Evolutionary conservation across 1,140 invertebrate species (phyloP).

Genomic region (Goniozus legneri): DNA sequence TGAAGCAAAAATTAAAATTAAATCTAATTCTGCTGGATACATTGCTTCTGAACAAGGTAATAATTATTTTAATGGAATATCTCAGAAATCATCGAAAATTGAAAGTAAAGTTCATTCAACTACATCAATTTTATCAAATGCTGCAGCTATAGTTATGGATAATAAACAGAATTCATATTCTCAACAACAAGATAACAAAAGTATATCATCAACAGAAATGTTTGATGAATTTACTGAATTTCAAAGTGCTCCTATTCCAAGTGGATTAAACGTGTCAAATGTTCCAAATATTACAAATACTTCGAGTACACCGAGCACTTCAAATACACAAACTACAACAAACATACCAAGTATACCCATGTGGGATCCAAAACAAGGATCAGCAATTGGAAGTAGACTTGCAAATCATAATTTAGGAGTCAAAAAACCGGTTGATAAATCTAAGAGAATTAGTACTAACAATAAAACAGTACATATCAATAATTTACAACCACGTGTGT

Average conservation of each 20-base stretch:
- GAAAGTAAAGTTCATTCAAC: too few relatives aligned
- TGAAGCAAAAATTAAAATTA: conserved; percentile 14
- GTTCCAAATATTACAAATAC: too few relatives aligned
- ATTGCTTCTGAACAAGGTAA: conserved; percentile 10
- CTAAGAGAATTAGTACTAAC: conserved; percentile 28
- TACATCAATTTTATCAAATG: too few relatives aligned
- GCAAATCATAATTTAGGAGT: conserved; percentile 56
- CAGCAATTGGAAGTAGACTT: conserved; percentile 52
- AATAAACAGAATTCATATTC: too few relatives aligned
- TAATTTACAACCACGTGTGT: conserved; percentile 8
- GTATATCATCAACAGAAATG: conserved; percentile 21
- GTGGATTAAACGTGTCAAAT: too few relatives aligned
- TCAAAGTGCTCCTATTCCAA: conserved; percentile 55
- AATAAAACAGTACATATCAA: conserved; percentile 19
- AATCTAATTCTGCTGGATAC: conserved; percentile 5
- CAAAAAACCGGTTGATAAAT: conserved; percentile 41
- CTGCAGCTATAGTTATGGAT: too few relatives aligned
- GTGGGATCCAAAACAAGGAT: conserved; percentile 46
- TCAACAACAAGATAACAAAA: conserved; percentile 15
- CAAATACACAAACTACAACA: too few relatives aligned
- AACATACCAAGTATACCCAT: conserved; percentile 31
- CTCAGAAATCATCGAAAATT: not conserved
- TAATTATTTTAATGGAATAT: not conserved
- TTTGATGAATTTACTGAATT: conserved; percentile 62
- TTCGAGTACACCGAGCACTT: too few relatives aligned